Conservation (phyloP, 1,140 invertebrate species). For the Drosophila yakuba region DNA sequence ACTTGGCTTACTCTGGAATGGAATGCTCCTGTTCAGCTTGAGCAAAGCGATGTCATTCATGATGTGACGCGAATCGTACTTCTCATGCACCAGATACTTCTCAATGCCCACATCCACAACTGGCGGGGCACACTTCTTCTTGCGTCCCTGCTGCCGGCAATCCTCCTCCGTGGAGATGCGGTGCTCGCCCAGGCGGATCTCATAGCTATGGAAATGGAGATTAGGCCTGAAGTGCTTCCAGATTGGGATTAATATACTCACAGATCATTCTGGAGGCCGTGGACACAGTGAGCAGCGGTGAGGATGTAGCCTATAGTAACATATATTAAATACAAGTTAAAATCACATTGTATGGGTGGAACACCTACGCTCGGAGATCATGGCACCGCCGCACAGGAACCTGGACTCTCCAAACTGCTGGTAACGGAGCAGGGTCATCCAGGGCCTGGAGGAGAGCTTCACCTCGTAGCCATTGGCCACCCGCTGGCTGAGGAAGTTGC, state of each 20-base stretch:
- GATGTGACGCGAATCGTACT: slow-evolving; percentile 86
- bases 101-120: slow-evolving; percentile 86
- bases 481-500: slow-evolving; percentile 66
- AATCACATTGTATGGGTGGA: not conserved
- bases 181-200: slow-evolving; percentile 88
- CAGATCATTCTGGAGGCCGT: slow-evolving; percentile 52
- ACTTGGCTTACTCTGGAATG: slow-evolving; percentile 52
- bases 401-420: slow-evolving; percentile 32
- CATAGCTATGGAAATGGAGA: slow-evolving; percentile 61
- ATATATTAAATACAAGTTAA: no score
- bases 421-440: slow-evolving; percentile 86
- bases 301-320: slow-evolving; percentile 79
- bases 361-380: slow-evolving; percentile 83
- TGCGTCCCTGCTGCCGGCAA: slow-evolving; percentile 83
- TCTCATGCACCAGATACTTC: slow-evolving; percentile 86
- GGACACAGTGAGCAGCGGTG: slow-evolving; percentile 88
- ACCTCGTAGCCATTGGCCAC: slow-evolving; percentile 84
- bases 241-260: slow-evolving; percentile 44
- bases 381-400: slow-evolving; percentile 84
- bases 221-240: not conserved
- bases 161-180: slow-evolving; percentile 86
- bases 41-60: slow-evolving; percentile 89
- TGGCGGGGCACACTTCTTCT: slow-evolving; percentile 85
- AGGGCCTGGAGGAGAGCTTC: slow-evolving; percentile 85
- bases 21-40: slow-evolving; percentile 56